Base-by-base conservation (phyloP, 1,140 invertebrate species). In the Akabosia matsudoensis region DNA sequence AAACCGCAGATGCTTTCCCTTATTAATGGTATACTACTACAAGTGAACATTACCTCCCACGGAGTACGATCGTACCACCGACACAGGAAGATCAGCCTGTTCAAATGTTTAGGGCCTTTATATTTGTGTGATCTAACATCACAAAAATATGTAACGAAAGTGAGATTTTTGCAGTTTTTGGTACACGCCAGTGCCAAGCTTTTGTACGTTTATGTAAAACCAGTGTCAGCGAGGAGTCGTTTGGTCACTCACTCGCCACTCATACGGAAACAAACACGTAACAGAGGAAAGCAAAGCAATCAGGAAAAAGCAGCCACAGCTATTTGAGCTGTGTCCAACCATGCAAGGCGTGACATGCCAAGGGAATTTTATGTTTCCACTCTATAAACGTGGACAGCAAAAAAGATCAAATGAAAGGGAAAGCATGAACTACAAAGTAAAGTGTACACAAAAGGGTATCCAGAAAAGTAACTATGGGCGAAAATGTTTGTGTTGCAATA, bases 361-460 rank as follows among this genome's bases (percentile, higher is more conserved):
- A 67, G 61, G 61, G 61, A 67, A 67, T 67, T 67, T 67, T 67
- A 67, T 61, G 54, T 61, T 61, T 67, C 61, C 61, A 67, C 28
- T 67, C 61, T 61, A 61, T 61, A 24, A 61, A 61, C 24, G 54
- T 61, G 54, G 54, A 61, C 54, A 61, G 54, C 54, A 22, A 22
- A 14, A n/a, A 61, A 61, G 24, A 4, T 7, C 13, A 22, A 61
- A 22, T 22, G 24, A 22, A 61, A 22, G 3, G 18, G 37, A 45
- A 45, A 45, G 37, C n/a, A 45, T 7, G 18, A 45, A 56, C 54
- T 56, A 56, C 24, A 22, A 13, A 56, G n/a, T n/a, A n/a, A n/a
- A n/a, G n/a, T 56, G 54, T 7, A 24, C 54, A 56, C 24, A 24
- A 56, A 13, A 16, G 7, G 3, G 7, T n/a, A 16, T 13, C n/a